These are phyloP conservation scores for Abramis brama DNA, from an alignment of 2,113 vertebrate genomes.

Conservation along the genomic window DNA sequence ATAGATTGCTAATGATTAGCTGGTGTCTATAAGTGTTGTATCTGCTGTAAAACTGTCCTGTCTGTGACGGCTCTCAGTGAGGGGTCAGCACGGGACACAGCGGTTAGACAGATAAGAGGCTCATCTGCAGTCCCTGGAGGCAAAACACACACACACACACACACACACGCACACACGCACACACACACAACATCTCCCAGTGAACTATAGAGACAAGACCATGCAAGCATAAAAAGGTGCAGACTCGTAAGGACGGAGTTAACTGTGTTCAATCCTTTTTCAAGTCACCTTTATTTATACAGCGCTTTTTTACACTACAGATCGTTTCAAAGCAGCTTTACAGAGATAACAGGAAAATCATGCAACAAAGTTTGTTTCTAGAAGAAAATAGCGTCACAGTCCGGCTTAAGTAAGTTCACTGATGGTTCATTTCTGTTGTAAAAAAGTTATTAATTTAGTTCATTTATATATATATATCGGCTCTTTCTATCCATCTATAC, in stretches of 20 bases:
- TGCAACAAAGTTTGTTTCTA: too few relatives aligned
- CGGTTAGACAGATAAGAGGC: neutral
- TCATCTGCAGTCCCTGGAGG: neutral
- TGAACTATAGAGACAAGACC: neutral
- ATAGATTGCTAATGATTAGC: neutral
- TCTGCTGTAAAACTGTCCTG: neutral
- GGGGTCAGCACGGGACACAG: neutral
- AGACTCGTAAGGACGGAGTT: neutral
- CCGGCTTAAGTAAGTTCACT: too few relatives aligned
- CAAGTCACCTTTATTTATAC: too few relatives aligned
- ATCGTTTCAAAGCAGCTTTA: too few relatives aligned
- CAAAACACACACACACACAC: too few relatives aligned
- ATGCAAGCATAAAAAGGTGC: neutral
- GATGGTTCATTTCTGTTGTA: too few relatives aligned
- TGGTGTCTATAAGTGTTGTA: neutral
- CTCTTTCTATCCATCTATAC: too few relatives aligned
- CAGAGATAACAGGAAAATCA: too few relatives aligned
- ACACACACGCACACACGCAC: neutral
- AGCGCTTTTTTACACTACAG: too few relatives aligned
- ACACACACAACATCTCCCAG: neutral
- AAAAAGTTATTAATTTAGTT: too few relatives aligned
- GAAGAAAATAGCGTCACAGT: too few relatives aligned
- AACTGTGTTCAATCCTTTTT: neutral
- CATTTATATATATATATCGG: too few relatives aligned
- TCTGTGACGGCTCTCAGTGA: neutral